Base-by-base conservation (phyloP, 2,888 invertebrate genomes). In the Amblyjoppa proteus region DNA sequence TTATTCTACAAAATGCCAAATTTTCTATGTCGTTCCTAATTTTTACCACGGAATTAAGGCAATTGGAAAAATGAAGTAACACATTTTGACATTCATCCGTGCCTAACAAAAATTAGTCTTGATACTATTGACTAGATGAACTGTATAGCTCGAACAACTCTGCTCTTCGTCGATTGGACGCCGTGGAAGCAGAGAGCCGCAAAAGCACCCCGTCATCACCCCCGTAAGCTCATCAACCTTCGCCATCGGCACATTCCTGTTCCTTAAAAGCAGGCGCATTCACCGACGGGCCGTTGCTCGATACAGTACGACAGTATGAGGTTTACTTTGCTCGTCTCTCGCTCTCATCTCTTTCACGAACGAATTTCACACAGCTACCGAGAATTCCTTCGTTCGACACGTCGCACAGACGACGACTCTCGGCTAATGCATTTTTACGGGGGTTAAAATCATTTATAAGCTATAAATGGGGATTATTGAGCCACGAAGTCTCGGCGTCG, bases 371-470 rank as follows among this genome's bases (percentile, higher is more conserved):
- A 81, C 58, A 81, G 70, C 58, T 16, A 70, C 66, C 7, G 71
- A 31, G 84, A 75, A 71, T 75, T 78, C 58, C 80, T 34, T 75
- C 53, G 58, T 69, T 77, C 80, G 80, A 77, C 75, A 74, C 80
- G 83, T 81, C 38, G 75, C 66, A 61, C 80, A 83, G 56, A 70
- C 76, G 58, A 81, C 81, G 83, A 81, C 76, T 81, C 88, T 80
- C 88, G 87, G 89, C 92, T 94, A 94, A 94, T 93, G 93, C 92
- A 91, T 92, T 92, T 92, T 91, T 92, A 92, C 91, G 91, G 91
- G 92, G 92, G 91, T 91, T 92, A 92, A 93, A 94, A 94, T 94
- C 93, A 94, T 94, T 94, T 94, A 94, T 94, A 94, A 93, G 93
- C 93, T 92, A 93, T 94, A 94, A 93, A 93, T 94, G 93, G 88